Conservation (phyloP, 2,888 invertebrate species). For the Agelastica alni region DNA sequence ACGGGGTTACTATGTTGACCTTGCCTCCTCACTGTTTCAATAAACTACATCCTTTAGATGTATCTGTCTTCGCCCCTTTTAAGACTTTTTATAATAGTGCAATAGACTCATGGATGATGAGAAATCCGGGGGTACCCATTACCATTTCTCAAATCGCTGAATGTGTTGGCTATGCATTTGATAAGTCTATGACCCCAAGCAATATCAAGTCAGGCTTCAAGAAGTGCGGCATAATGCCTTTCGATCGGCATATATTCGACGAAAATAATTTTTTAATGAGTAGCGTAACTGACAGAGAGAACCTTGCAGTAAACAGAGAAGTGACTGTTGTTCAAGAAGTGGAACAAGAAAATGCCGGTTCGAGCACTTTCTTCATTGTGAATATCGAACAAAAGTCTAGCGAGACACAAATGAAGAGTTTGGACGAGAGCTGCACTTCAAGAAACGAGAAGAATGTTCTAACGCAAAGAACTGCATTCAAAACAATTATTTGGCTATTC, state of each 20-base stretch:
- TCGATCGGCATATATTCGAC: not conserved
- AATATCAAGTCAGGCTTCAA: no score
- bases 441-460: no score
- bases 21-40: conserved; percentile 52
- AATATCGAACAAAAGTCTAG: no score
- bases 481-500: no score
- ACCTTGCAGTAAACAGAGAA: no score
- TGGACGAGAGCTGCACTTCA: no score
- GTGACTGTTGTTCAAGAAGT: no score
- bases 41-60: conserved; percentile 47
- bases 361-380: no score
- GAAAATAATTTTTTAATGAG: not conserved
- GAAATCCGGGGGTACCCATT: conserved; percentile 14
- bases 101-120: conserved; percentile 46
- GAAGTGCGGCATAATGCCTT: not conserved
- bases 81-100: conserved; percentile 41
- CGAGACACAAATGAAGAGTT: no score
- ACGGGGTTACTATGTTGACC: conserved; percentile 50
- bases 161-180: not conserved
- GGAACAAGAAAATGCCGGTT: no score
- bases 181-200: not conserved
- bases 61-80: conserved; percentile 40
- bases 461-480: no score
- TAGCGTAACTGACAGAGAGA: not conserved
- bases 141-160: conserved; percentile 7